These are phyloP conservation scores for Eulacestoma nigropectus DNA, from an alignment of 2,113 vertebrate genomes.

Conservation along the genomic window DNA sequence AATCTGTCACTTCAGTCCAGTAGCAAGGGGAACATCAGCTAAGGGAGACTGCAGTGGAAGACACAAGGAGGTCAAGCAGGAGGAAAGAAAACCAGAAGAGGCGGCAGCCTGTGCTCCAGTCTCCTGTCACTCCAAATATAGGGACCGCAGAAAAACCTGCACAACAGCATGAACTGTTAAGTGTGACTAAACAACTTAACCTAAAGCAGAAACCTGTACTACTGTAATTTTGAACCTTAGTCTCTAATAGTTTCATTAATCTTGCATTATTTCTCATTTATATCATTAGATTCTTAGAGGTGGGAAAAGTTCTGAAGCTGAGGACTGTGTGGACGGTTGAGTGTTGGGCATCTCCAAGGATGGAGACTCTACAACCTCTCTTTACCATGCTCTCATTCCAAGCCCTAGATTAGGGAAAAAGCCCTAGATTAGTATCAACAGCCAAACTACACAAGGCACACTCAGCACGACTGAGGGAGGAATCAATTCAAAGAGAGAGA, in stretches of 20 bases:
- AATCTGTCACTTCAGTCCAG: neutral
- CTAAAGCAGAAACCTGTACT: neutral
- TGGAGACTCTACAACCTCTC: neutral
- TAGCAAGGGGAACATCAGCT: neutral
- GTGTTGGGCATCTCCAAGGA: neutral
- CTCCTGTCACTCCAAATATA: neutral
- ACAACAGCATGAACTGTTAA: neutral
- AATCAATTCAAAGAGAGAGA: neutral
- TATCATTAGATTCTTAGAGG: neutral
- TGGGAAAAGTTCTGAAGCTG: neutral
- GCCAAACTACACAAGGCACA: neutral
- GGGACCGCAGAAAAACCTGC: neutral
- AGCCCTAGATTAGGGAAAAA: neutral
- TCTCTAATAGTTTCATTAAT: neutral
- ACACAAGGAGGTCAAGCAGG: neutral
- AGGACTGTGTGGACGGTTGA: neutral
- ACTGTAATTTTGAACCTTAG: neutral
- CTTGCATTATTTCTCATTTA: neutral
- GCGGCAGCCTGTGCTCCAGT: neutral
- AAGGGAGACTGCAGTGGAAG: neutral
- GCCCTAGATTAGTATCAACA: neutral
- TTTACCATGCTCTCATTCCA: neutral
- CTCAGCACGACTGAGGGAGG: neutral
- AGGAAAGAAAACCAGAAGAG: neutral
- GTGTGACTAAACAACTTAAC: neutral